Base-by-base conservation (phyloP, 2,113 vertebrate genomes). In the Phoxinus phoxinus region DNA sequence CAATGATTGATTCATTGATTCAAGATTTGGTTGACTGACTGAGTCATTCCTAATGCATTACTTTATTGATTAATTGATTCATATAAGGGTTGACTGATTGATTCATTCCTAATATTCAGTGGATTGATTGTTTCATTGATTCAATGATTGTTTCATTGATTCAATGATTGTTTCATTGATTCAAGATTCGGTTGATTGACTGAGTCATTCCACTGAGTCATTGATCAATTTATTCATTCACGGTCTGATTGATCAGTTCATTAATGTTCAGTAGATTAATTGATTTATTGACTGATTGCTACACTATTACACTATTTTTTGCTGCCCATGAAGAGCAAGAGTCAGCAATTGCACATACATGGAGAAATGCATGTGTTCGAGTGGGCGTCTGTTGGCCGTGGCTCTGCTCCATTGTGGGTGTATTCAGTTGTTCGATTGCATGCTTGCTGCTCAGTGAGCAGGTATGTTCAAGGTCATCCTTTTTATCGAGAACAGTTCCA, bases 361-460 rank as follows among this genome's bases (percentile, higher is more conserved):
- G 53, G 69, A 63, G 44, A 25, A 41, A 53, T 48, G 27, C 72
- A 44, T 25, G 69, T 30, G 27, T 53, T 23, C 13, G 9, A 53
- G 74, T 76, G 74, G 74, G 84, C 79, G 81, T 86, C 77, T 77
- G 48, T 86, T 69, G 84, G 81, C 32, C 11, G 6, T 56, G 80
- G 48, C 51, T 27, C 61, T 81, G 82, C 82, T 84, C 74, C 27
- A 12, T 21, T 46, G 63, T 84, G 56, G 76, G 76, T 41, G 63
- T 78, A 48, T 51, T 44, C 12, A 75, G 27, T 56, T 56, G 53
- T 56, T 56, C 7, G 6, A 23, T 27, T 85, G 69, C n/a, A n/a
- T n/a, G 27, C 17, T 37, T 32, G 59, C 51, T 17, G 27, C 44
- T 83, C 72, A 23, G 25, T 25, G 2, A 53, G 48, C 44, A 63